Percentiles rank a stretch among this genome's conserved stretches.
phyloP scores from a whole-genome alignment of 2,797 vertebrate species.

The Scarus forsteni region DNA sequence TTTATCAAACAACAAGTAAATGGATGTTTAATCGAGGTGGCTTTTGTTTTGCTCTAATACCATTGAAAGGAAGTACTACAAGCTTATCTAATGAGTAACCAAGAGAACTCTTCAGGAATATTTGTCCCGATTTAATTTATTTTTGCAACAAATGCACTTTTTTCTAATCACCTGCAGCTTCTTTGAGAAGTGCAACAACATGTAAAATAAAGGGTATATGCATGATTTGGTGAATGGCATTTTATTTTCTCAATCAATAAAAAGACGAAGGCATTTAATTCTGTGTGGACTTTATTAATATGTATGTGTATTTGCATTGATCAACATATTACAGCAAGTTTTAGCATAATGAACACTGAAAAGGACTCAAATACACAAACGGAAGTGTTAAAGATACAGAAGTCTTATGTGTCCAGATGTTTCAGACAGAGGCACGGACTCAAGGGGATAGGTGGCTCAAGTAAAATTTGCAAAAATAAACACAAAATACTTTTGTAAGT shows the following conservation, averaged over 20 bases:
- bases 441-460: too few relatives aligned
- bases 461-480: too few relatives aligned
- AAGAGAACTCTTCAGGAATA: neutral
- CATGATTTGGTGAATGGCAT: neutral
- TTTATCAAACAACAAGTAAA: conserved; percentile 9
- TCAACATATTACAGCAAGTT: conserved; percentile 2
- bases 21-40: neutral
- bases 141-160: conserved; percentile 2
- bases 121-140: neutral
- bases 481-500: too few relatives aligned
- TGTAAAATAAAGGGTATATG: neutral
- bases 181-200: neutral
- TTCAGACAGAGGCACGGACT: too few relatives aligned
- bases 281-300: conserved; percentile 39
- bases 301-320: too few relatives aligned
- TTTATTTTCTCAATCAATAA: conserved; percentile 36
- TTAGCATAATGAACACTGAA: neutral
- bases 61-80: neutral
- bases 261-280: conserved; percentile 11
- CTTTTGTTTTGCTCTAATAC: neutral
- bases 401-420: too few relatives aligned
- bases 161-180: neutral
- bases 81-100: neutral
- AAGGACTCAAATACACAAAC: neutral
- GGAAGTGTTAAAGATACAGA: neutral